Base-by-base conservation (phyloP, 2,888 invertebrate genomes). In the Oxyscelio sp. region DNA sequence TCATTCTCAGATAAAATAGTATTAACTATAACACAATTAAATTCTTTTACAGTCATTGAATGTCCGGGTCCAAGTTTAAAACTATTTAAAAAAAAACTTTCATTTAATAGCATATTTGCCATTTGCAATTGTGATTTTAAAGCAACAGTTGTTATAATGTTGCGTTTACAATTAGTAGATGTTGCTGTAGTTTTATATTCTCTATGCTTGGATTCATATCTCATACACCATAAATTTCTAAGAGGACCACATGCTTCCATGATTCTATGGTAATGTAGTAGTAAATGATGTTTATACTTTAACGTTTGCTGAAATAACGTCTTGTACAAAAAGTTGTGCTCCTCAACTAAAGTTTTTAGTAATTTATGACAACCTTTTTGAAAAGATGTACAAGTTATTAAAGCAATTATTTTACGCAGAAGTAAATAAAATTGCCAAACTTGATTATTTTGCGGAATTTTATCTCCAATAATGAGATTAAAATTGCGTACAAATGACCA, bases 401-500 rank as follows among this genome's bases (percentile, higher is more conserved):
- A 40, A 5, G 15, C 15, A 4, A 40, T 40, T 40, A 40, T 40
- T 15, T 40, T 15, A 15, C 63, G 38, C n/a, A 85, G 24, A 43
- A 58, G 63, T 4, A 75, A 63, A 71, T 74, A 78, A 45, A 87
- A 65, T 17, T 31, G 13, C 85, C 82, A 87, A 3, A 80, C 73
- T 13, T 13, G 22, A 65, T 87, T 70, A 21, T 77, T 56, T 75
- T 75, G 58, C 9, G 48, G 81, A 4, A 86, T 45, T 54, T 71
- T 58, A 31, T 78, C 75, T 24, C 85, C 87, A 45, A 87, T 65
- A 24, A 85, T 59, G 9, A 84, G 19, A 52, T 79, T 79, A 43
- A 86, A 86, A 52, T 85, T 22, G 22, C 79, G 27, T 17, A 84
- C 78, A 78, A 86, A 85, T 45, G 66, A 66, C 71, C 43, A 66